Conservation (phyloP, 1,140 invertebrate species). For the Chironomus tepperi region DNA sequence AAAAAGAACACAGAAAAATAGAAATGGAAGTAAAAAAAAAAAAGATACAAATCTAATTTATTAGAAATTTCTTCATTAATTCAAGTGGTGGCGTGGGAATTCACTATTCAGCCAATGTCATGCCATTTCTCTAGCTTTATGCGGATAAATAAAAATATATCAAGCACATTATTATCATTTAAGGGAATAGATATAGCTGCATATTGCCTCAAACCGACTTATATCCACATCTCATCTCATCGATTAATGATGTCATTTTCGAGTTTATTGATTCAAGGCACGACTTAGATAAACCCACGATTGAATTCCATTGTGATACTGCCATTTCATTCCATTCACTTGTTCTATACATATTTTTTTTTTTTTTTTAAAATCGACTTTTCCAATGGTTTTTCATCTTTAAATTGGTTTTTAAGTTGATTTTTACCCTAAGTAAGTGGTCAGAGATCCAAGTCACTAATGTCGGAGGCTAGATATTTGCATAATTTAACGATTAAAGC, state of each 20-base stretch:
- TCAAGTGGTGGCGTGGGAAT: background rate
- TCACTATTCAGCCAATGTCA: background rate
- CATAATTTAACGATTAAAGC: too few species aligned
- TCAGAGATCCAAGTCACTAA: too few species aligned
- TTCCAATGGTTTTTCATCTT: too few species aligned
- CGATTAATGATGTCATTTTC: conserved; percentile 14
- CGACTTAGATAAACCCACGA: conserved; percentile 19
- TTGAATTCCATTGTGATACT: background rate
- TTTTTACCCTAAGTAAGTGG: too few species aligned
- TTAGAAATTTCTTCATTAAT: conserved; percentile 17
- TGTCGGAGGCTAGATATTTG: too few species aligned
- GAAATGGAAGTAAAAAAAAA: background rate
- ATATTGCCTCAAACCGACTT: background rate
- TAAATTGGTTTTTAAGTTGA: too few species aligned
- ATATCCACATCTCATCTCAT: background rate
- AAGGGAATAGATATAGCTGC: background rate
- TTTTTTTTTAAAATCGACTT: too few species aligned
- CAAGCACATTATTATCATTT: background rate
- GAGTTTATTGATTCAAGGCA: conserved; percentile 20
- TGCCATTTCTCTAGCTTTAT: background rate
- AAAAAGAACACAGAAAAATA: background rate
- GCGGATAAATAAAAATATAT: too few species aligned
- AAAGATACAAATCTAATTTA: conserved; percentile 17
- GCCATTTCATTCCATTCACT: too few species aligned
- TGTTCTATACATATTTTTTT: too few species aligned